A percentile compares a stretch with the other conserved stretches of the same genome.
These are phyloP conservation scores for Cossypha heuglini DNA, from an alignment of 2,797 vertebrate genomes.

Conservation along the genomic window DNA sequence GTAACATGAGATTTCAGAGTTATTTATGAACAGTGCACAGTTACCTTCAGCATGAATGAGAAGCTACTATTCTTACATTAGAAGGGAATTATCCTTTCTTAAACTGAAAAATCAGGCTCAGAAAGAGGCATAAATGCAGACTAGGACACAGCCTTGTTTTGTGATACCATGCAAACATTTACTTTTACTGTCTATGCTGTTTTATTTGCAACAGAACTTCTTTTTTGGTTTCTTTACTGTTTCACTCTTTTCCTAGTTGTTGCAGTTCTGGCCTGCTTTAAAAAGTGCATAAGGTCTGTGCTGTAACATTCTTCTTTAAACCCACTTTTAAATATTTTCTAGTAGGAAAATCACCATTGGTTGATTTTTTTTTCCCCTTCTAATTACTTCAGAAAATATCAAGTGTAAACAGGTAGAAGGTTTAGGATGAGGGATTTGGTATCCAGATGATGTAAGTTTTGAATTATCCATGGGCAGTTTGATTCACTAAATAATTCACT, in stretches of 20 bases:
- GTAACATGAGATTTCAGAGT: neutral
- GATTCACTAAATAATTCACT: slow-evolving; percentile 50
- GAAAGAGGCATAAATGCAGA: neutral
- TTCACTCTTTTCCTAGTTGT: slow-evolving; percentile 14
- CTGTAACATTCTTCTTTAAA: neutral
- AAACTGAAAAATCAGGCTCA: neutral
- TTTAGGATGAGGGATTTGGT: neutral
- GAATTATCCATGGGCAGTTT: slow-evolving; percentile 46
- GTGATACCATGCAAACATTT: neutral
- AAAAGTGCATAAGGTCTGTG: neutral
- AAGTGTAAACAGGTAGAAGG: neutral
- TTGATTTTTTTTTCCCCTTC: neutral
- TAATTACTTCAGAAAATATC: neutral
- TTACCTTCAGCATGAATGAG: neutral
- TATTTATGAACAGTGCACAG: neutral
- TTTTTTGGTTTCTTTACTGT: slow-evolving; percentile 2
- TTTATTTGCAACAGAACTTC: neutral
- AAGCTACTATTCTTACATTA: neutral
- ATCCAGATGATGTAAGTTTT: slow-evolving; percentile 12
- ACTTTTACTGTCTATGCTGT: neutral
- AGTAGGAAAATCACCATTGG: neutral
- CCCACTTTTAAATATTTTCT: neutral
- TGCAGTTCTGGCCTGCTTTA: slow-evolving; percentile 6
- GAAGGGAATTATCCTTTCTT: neutral
- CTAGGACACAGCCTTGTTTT: neutral